Percentiles rank a stretch among this genome's conserved stretches.
Conservation (phyloP, 2,113 vertebrate species). For the Hyperopisus bebe region DNA sequence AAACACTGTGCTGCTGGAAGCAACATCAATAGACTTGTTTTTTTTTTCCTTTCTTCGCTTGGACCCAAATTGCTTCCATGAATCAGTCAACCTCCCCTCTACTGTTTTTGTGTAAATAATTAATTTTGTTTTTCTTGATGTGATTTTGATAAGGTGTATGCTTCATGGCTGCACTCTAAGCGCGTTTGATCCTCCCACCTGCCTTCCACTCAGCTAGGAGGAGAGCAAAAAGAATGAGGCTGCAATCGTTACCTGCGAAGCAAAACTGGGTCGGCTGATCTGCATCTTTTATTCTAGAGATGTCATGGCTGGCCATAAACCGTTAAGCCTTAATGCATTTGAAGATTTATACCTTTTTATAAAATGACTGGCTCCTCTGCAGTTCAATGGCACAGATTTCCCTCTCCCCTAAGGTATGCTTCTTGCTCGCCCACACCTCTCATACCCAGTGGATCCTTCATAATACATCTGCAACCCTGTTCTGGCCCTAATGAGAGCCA, state of each 20-base stretch:
- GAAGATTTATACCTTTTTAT: not conserved
- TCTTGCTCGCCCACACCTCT: not conserved
- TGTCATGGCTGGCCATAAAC: not conserved
- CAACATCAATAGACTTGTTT: not conserved
- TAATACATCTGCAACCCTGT: not conserved
- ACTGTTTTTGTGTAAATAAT: not conserved
- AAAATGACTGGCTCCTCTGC: not conserved
- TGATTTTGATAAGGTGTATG: not conserved
- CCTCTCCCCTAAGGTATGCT: not conserved
- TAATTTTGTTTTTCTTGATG: not conserved
- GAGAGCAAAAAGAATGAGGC: not conserved
- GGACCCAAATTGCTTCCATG: not conserved
- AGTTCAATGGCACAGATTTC: not conserved
- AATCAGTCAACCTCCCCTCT: not conserved
- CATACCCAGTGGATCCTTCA: not conserved
- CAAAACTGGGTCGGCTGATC: not conserved
- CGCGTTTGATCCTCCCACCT: not conserved
- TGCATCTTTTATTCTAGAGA: not conserved
- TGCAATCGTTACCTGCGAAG: not conserved
- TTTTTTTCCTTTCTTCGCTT: not conserved
- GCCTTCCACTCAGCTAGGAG: not conserved
- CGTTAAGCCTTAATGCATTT: not conserved
- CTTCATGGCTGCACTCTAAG: not conserved
- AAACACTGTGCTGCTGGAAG: not conserved
- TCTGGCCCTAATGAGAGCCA: not conserved